Percentiles rank a stretch among this genome's conserved stretches.
These are phyloP conservation scores for Harpalus rubripes DNA, from an alignment of 2,888 invertebrate species.

Conservation along the genomic window DNA sequence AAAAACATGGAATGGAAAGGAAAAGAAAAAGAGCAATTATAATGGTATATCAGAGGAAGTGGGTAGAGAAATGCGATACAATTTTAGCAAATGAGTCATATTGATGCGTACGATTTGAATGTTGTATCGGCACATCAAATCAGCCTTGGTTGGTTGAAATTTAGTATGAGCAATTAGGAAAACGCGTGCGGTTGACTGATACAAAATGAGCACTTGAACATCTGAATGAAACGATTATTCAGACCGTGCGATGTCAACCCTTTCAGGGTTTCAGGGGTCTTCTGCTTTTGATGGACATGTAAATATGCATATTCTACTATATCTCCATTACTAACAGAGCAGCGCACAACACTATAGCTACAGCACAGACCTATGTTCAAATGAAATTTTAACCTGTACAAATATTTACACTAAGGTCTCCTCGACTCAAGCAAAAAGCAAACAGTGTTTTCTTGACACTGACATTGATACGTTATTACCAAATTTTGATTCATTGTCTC, in stretches of 20 bases:
- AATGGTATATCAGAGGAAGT: too few relatives aligned
- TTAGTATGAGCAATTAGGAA: slow-evolving; percentile 77
- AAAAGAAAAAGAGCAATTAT: too few relatives aligned
- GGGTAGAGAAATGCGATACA: background rate
- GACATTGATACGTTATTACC: slow-evolving; percentile 60
- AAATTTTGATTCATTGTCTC: slow-evolving; percentile 51
- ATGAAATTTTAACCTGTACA: slow-evolving; percentile 64
- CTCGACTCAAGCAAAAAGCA: slow-evolving; percentile 40
- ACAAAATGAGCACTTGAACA: slow-evolving; percentile 78
- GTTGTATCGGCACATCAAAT: slow-evolving; percentile 5
- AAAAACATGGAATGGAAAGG: too few relatives aligned
- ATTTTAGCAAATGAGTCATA: background rate
- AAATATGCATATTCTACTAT: slow-evolving; percentile 65
- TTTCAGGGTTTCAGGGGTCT: slow-evolving; percentile 63
- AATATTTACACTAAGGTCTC: slow-evolving; percentile 53
- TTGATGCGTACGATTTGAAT: background rate
- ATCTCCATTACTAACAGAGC: slow-evolving; percentile 64
- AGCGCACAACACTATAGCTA: background rate
- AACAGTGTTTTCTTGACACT: slow-evolving; percentile 61
- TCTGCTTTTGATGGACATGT: slow-evolving; percentile 66
- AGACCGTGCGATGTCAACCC: slow-evolving; percentile 57
- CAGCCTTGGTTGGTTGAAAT: slow-evolving; percentile 70
- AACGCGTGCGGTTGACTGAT: slow-evolving; percentile 78
- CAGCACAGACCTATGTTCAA: slow-evolving; percentile 57
- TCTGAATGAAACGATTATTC: slow-evolving; percentile 73